Evolutionary conservation across 23 tunicate genomes (phyloP).

Genomic region (Styela clava): DNA sequence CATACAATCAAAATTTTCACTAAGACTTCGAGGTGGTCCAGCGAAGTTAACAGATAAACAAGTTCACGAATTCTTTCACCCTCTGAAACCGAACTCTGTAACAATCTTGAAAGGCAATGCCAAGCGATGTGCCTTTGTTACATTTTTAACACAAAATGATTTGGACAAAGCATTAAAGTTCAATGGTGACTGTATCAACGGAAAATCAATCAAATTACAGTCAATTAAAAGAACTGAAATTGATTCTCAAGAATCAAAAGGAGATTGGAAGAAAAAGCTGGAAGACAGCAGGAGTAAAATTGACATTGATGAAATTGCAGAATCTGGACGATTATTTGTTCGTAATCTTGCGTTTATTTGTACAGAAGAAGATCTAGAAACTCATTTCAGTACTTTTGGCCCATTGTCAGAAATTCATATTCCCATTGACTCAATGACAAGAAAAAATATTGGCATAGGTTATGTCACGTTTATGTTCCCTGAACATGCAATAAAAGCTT

Average conservation of each 20-base stretch:
- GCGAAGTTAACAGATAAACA: conserved; percentile 41
- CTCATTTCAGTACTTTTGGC: conserved; percentile 50
- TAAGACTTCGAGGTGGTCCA: conserved; percentile 40
- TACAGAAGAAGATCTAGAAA: conserved; percentile 76
- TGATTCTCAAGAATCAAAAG: not conserved
- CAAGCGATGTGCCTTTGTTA: conserved; percentile 31
- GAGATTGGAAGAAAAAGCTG: conserved; percentile 45
- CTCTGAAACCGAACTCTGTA: conserved; percentile 21
- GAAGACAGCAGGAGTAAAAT: conserved; percentile 36
- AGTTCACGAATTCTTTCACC: conserved; percentile 61
- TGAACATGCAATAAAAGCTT: conserved; percentile 65
- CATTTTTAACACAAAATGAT: conserved; percentile 35
- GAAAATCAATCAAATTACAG: conserved; percentile 9
- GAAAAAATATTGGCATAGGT: conserved; percentile 71
- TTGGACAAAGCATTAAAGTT: conserved; percentile 31
- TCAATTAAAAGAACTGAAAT: not conserved
- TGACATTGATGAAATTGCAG: conserved; percentile 68
- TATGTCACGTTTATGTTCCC: conserved; percentile 78
- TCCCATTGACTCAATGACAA: conserved; percentile 50
- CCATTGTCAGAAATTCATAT: conserved; percentile 54
- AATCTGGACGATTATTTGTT: conserved; percentile 82
- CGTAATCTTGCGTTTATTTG: conserved; percentile 72
- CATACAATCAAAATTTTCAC: not conserved
- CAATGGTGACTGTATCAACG: conserved; percentile 57
- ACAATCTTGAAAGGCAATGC: conserved; percentile 21